Conservation (phyloP, 1,140 invertebrate species). For the Neodiprion lecontei region DNA sequence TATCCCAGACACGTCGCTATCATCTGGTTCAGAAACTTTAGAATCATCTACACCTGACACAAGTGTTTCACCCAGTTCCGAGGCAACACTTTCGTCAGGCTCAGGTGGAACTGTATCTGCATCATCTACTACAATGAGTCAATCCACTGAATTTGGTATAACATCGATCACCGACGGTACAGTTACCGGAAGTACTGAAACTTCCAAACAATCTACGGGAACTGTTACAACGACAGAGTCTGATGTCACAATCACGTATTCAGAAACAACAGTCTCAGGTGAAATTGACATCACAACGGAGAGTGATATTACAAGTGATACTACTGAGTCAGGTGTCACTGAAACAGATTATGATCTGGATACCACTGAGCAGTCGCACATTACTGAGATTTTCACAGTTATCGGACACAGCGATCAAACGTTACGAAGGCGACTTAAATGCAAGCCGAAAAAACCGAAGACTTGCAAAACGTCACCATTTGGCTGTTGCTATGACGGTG, state of each 20-base stretch:
- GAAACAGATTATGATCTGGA: conserved; percentile 32
- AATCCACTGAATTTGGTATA: conserved; percentile 25
- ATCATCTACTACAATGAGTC: conserved; percentile 30
- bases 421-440: conserved; percentile 65
- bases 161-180: conserved; percentile 2
- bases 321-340: conserved; percentile 17
- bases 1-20: conserved; percentile 20
- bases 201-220: conserved; percentile 22
- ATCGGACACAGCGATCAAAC: conserved; percentile 55
- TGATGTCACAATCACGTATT: conserved; percentile 15
- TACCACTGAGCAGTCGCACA: conserved; percentile 40
- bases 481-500: conserved; percentile 90
- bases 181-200: conserved; percentile 34
- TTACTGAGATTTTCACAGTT: conserved; percentile 50
- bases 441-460: conserved; percentile 66
- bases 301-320: conserved; percentile 26
- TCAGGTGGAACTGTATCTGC: conserved; percentile 19
- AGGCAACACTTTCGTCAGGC: conserved; percentile 11
- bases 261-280: conserved; percentile 24
- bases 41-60: conserved; percentile 34
- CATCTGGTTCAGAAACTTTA: conserved; percentile 38
- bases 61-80: not conserved
- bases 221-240: conserved; percentile 20
- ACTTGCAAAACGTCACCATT: conserved; percentile 76
- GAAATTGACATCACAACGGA: conserved; percentile 30